These are phyloP conservation scores for Stegophylla sp. DNA, from an alignment of 2,888 invertebrate species.

Conservation along the genomic window DNA sequence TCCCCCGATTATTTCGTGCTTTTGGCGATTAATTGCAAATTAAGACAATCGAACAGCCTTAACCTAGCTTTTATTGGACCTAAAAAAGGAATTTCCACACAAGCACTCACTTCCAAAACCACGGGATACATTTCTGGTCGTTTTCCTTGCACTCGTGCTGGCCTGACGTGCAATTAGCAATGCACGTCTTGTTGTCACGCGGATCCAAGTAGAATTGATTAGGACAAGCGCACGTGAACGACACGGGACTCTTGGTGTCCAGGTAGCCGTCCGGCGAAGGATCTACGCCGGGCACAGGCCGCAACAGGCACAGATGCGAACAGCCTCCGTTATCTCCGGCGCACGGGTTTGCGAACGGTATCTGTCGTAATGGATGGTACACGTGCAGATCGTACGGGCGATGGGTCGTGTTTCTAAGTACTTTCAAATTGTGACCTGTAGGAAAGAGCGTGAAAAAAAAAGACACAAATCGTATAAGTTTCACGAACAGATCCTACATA, in stretches of 20 bases:
- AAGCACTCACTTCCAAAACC: slow-evolving; percentile 76
- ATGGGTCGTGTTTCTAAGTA: slow-evolving; percentile 89
- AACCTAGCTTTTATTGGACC: no score
- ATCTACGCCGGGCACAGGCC: slow-evolving; percentile 70
- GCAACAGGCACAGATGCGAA: slow-evolving; percentile 91
- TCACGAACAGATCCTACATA: no score
- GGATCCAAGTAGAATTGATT: slow-evolving; percentile 86
- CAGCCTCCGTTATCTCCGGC: slow-evolving; percentile 92
- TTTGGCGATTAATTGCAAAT: no score
- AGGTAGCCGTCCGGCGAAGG: slow-evolving; percentile 68
- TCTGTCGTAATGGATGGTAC: slow-evolving; percentile 86
- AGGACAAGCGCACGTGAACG: slow-evolving; percentile 89
- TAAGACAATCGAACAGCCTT: no score
- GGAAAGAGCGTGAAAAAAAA: not conserved
- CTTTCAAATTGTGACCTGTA: slow-evolving; percentile 73
- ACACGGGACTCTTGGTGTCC: slow-evolving; percentile 76
- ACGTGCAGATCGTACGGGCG: slow-evolving; percentile 92
- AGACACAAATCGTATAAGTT: no score
- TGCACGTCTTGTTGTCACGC: slow-evolving; percentile 81
- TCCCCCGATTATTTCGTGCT: no score
- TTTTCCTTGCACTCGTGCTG: slow-evolving; percentile 79
- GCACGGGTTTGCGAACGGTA: slow-evolving; percentile 88
- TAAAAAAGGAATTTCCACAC: no score
- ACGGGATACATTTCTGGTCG: slow-evolving; percentile 78
- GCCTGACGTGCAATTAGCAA: slow-evolving; percentile 91